Percentiles rank a stretch among this genome's conserved stretches.
phyloP scores from a whole-genome alignment of 2,113 vertebrate genomes.

The Sminthopsis crassicaudata region DNA sequence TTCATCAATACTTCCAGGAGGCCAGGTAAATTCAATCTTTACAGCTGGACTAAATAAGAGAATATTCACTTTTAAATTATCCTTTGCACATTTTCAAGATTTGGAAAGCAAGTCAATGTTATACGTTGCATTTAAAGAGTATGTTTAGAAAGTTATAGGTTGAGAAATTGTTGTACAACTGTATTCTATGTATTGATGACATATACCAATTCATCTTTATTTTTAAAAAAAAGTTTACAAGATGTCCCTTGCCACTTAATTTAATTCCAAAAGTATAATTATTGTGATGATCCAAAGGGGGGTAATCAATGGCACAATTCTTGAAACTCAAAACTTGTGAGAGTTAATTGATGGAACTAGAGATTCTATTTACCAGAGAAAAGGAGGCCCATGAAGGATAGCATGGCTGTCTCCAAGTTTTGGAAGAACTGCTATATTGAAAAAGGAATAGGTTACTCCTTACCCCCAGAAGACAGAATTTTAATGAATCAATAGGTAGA shows the following conservation, averaged over 20 bases:
- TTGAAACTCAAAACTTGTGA: not conserved
- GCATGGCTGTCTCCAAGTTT: not conserved
- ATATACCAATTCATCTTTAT: not conserved
- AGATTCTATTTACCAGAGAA: not conserved
- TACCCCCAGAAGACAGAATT: not conserved
- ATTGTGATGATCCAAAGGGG: not conserved
- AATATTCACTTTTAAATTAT: not conserved
- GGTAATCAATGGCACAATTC: not conserved
- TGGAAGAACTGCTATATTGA: not conserved
- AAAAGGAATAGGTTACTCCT: not conserved
- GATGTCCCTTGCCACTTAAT: not conserved
- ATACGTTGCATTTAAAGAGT: not conserved
- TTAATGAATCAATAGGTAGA: not conserved
- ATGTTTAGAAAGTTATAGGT: not conserved
- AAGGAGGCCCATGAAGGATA: not conserved
- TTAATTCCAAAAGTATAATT: not conserved
- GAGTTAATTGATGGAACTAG: not conserved
- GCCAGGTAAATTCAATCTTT: not conserved
- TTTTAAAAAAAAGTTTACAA: not conserved
- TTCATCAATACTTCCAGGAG: not conserved
- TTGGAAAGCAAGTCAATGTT: not conserved
- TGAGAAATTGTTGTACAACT: not conserved
- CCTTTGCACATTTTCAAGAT: not conserved
- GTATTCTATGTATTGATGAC: not conserved
- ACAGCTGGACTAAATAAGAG: not conserved